phyloP scores from a whole-genome alignment of 2,888 invertebrate species.

The Meganola albula region DNA sequence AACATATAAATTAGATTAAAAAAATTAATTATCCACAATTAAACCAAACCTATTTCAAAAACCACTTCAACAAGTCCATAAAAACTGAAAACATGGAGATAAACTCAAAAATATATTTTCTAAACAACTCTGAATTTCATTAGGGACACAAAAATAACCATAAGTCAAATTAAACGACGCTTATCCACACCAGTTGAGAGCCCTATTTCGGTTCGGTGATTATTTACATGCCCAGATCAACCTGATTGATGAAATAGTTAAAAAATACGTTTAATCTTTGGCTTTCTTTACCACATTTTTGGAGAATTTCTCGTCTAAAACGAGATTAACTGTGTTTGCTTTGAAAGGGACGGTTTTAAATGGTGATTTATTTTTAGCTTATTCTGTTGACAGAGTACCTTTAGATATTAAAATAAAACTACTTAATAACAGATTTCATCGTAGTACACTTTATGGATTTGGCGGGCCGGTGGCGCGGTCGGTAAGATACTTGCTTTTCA shows the following conservation, averaged over 20 bases:
- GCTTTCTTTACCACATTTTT: slow-evolving; percentile 31
- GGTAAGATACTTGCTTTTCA: too few relatives aligned
- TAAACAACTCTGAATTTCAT: background rate
- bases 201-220: slow-evolving; percentile 35
- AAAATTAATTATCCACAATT: too few relatives aligned
- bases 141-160: slow-evolving; percentile 18
- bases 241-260: slow-evolving; percentile 44
- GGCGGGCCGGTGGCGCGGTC: too few relatives aligned
- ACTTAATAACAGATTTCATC: too few relatives aligned
- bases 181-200: slow-evolving; percentile 24
- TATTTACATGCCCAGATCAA: slow-evolving; percentile 39
- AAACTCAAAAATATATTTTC: slow-evolving; percentile 2
- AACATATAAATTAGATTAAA: too few relatives aligned
- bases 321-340: slow-evolving; percentile 25
- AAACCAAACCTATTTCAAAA: too few relatives aligned
- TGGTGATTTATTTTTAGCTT: slow-evolving; percentile 13
- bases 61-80: too few relatives aligned
- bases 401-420: too few relatives aligned
- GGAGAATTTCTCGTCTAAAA: slow-evolving; percentile 13
- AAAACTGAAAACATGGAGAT: too few relatives aligned
- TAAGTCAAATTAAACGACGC: slow-evolving; percentile 25
- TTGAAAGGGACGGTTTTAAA: slow-evolving; percentile 22
- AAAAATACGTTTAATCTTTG: slow-evolving; percentile 43
- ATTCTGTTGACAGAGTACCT: slow-evolving; percentile 7
- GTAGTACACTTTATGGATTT: too few relatives aligned